Percentiles rank a stretch among this genome's conserved stretches.
Evolutionary conservation across 2,888 invertebrate species (phyloP).

Genomic region (Plagodis pulveraria): DNA sequence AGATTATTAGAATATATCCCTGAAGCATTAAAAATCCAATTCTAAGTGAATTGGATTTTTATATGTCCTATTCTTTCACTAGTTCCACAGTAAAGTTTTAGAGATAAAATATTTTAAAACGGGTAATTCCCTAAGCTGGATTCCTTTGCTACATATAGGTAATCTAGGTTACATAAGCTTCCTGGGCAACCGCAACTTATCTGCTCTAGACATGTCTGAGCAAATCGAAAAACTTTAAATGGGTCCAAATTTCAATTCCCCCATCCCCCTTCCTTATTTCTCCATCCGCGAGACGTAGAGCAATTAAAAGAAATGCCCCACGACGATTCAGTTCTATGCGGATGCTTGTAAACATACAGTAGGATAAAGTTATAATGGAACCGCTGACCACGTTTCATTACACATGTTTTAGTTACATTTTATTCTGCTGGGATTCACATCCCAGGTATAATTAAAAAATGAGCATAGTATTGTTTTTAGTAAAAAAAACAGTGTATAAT

Average conservation of each 20-base stretch:
- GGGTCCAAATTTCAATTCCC: slow-evolving; percentile 60
- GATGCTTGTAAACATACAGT: slow-evolving; percentile 8
- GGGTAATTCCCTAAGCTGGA: slow-evolving; percentile 15
- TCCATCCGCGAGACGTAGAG: slow-evolving; percentile 60
- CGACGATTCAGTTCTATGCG: slow-evolving; percentile 49
- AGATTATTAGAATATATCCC: too few species aligned
- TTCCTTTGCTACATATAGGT: background rate
- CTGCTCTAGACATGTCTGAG: slow-evolving; percentile 57
- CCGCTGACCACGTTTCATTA: background rate
- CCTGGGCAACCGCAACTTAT: slow-evolving; percentile 43
- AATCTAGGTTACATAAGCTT: background rate
- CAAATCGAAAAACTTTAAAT: slow-evolving; percentile 82
- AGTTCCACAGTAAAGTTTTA: slow-evolving; percentile 13
- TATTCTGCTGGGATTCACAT: too few species aligned
- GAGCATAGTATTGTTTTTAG: background rate
- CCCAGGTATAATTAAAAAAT: too few species aligned
- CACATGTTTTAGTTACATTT: background rate
- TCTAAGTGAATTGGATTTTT: too few species aligned
- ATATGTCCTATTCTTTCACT: slow-evolving; percentile 6
- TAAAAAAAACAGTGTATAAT: too few species aligned
- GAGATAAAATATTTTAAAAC: slow-evolving; percentile 17
- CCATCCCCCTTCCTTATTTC: slow-evolving; percentile 15
- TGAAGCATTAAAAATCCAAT: slow-evolving; percentile 5
- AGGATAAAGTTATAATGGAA: background rate
- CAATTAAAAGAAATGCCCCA: slow-evolving; percentile 76